These are phyloP conservation scores for Theristicus caerulescens DNA, from an alignment of 2,113 vertebrate genomes.

Conservation along the genomic window DNA sequence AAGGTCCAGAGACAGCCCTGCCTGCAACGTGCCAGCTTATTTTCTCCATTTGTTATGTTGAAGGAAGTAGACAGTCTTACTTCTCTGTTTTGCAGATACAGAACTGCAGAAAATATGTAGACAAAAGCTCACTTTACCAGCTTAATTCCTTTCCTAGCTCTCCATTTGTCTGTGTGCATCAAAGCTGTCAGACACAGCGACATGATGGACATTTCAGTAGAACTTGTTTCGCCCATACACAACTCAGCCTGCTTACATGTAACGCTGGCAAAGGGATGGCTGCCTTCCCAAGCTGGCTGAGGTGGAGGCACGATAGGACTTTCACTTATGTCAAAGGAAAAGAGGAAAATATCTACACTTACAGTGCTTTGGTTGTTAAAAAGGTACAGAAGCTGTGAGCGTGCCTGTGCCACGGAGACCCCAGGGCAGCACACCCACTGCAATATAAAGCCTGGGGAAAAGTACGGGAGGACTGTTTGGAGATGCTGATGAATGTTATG, in stretches of 20 bases:
- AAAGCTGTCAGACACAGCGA: not conserved
- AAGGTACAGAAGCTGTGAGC: not conserved
- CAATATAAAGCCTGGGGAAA: not conserved
- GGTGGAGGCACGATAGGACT: not conserved
- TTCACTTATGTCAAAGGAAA: not conserved
- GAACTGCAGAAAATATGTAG: not conserved
- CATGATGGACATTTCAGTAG: not conserved
- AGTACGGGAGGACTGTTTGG: slow-evolving; percentile 2
- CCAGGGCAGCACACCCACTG: not conserved
- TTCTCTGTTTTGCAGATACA: not conserved
- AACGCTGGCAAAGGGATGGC: not conserved
- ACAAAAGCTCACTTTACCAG: not conserved
- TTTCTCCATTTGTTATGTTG: not conserved
- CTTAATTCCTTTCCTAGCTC: not conserved
- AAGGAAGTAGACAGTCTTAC: not conserved
- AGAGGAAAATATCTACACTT: not conserved
- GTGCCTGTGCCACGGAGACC: not conserved
- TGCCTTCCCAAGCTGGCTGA: not conserved
- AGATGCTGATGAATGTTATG: slow-evolving; percentile 54
- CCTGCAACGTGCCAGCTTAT: not conserved
- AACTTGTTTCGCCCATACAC: not conserved
- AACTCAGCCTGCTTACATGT: not conserved
- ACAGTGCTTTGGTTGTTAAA: not conserved
- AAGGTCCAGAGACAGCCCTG: not conserved
- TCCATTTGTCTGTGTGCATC: not conserved